Conservation (phyloP, 2,113 vertebrate genomes). For the Percopsis transmontana region DNA sequence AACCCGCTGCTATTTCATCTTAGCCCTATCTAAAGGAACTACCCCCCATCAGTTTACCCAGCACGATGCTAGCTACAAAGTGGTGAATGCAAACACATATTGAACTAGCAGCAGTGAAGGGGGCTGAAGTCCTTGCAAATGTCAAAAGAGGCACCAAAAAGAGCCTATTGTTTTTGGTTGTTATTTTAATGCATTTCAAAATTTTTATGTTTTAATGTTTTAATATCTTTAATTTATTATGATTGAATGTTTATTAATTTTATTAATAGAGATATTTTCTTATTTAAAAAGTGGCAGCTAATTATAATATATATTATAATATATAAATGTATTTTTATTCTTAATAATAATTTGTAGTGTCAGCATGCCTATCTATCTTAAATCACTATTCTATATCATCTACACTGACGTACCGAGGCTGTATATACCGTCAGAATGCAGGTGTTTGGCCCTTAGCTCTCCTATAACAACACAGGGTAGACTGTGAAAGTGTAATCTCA, state of each 20-base stretch:
- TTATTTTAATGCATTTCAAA: neutral
- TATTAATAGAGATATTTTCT: neutral
- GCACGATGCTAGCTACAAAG: slow-evolving; percentile 45
- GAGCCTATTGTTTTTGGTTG: neutral
- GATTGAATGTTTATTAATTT: neutral
- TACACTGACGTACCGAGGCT: neutral
- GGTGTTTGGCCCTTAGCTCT: neutral
- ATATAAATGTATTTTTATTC: neutral
- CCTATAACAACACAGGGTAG: slow-evolving; percentile 16
- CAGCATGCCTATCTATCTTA: neutral
- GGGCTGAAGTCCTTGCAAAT: slow-evolving; percentile 14
- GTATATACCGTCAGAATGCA: neutral
- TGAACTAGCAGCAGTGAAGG: slow-evolving; percentile 13
- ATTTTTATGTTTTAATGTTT: neutral
- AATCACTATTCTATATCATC: neutral
- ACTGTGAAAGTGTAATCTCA: slow-evolving; percentile 50
- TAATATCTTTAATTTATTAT: no score
- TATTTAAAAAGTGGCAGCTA: no score
- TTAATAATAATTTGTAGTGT: neutral
- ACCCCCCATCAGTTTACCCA: slow-evolving; percentile 40
- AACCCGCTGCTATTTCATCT: slow-evolving; percentile 58
- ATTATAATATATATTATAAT: neutral
- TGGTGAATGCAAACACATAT: slow-evolving; percentile 35
- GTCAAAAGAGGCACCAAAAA: neutral
- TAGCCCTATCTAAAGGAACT: slow-evolving; percentile 32